Conservation (phyloP, 53 echinoderm and acorn worm genomes). For the Mesocentrotus franciscanus region DNA sequence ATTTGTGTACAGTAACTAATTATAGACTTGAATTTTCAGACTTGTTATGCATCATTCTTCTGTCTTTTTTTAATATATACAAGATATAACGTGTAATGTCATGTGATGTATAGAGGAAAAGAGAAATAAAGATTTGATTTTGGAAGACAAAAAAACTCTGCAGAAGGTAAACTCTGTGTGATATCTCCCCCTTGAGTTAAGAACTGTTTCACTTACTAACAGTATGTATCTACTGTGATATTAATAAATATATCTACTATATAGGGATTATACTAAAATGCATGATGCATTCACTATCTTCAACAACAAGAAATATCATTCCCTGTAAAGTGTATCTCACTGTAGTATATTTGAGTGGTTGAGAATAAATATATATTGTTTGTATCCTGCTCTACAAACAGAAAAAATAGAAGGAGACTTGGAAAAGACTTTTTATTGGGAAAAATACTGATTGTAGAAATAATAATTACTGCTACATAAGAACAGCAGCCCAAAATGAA, state of each 20-base stretch:
- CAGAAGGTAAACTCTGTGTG: neutral
- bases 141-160: neutral
- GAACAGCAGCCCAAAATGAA: neutral
- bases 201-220: neutral
- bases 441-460: neutral
- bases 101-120: neutral
- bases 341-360: neutral
- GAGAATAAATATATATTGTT: neutral
- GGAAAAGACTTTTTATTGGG: no score
- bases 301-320: neutral
- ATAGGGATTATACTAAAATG: neutral
- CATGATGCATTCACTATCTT: neutral
- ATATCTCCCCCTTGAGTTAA: neutral
- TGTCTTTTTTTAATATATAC: conserved; percentile 6
- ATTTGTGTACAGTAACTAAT: conserved; percentile 39
- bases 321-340: neutral
- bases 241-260: neutral
- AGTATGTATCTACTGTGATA: neutral
- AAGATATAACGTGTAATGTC: conserved; percentile 21
- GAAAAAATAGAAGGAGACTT: neutral
- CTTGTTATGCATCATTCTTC: conserved; percentile 22
- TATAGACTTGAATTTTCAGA: conserved; percentile 43
- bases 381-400: neutral
- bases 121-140: neutral
- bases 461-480: neutral